Evolutionary conservation across 2,888 invertebrate species (phyloP), one percentile per base, ranked within the genome.

Genomic region (Ormyrus labotus): DNA sequence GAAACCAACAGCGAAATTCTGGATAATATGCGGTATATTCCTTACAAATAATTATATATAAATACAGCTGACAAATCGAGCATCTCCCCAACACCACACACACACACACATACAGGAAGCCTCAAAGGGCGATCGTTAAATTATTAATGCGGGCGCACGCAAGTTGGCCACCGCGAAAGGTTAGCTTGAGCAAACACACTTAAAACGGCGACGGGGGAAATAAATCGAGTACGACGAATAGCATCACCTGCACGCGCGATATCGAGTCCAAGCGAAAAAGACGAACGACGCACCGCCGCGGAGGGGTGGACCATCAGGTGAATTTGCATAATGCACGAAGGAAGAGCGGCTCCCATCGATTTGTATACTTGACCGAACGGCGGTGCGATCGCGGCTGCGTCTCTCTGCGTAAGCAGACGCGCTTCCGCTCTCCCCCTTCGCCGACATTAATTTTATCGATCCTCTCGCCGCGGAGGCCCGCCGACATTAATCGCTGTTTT

Each of bases 311-410:
- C 47, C 76, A 78, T 78, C 71, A 69, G 69, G 73, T 73, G 67
- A 79, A 76, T 81, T 79, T 79, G 70, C 81, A 82, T 82, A 81
- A 79, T 81, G 53, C 57, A 82, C 47, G 63, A 70, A 67, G 77
- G 65, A 70, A 76, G 34, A 19, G 63, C 73, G n/a, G 51, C 64
- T 47, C 51, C 60, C 34, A 73, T 78, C 68, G 74, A 82, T 80
- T 77, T 77, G 64, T 73, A 65, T n/a, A 19, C 9, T 47, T 55
- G 51, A 45, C 60, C 53, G 51, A 53, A 51, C n/a, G 63, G 19
- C n/a, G 13, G 11, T 70, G 11, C 78, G 74, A 75, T 73, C 72
- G 19, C 19, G 65, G 64, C 19, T 48, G 58, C 58, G 57, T 71
- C 48, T 67, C 19, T 19, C 34, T 47, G 80, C 75, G 67, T 76